Percentiles rank a stretch among this genome's conserved stretches.
Evolutionary conservation across 1,140 invertebrate species (phyloP).

Genomic region (Bombus waltoni): DNA sequence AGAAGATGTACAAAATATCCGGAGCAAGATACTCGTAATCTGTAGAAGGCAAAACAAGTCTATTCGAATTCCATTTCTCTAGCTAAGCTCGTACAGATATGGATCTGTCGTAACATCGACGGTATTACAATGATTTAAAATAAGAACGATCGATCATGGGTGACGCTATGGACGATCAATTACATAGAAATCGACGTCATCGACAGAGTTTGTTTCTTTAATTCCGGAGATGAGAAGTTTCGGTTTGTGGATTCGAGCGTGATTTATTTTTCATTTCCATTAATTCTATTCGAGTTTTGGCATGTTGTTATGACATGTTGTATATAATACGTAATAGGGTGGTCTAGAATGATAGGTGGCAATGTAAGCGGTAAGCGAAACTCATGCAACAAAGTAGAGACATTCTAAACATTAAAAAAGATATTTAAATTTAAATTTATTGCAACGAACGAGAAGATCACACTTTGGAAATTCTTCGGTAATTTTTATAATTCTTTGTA

Average conservation of each 20-base stretch:
- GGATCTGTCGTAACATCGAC: background rate
- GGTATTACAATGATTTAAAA: conserved; percentile 16
- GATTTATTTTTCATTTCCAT: background rate
- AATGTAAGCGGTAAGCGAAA: too few relatives aligned
- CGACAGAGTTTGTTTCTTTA: background rate
- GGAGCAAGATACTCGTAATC: too few relatives aligned
- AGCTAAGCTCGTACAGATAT: background rate
- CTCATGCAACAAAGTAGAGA: too few relatives aligned
- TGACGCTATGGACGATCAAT: conserved; percentile 18
- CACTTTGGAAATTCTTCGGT: too few relatives aligned
- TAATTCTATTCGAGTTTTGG: background rate
- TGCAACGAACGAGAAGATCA: too few relatives aligned
- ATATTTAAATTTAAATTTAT: too few relatives aligned
- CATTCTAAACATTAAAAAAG: too few relatives aligned
- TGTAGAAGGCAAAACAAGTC: background rate
- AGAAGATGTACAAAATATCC: background rate
- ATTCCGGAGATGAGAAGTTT: background rate
- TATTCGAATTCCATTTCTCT: background rate
- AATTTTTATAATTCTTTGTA: too few relatives aligned
- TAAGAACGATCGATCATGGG: conserved; percentile 3
- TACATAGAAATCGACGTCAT: background rate
- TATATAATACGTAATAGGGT: background rate
- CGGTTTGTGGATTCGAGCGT: background rate
- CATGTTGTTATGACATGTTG: background rate
- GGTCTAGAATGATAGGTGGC: too few relatives aligned